phyloP scores from a whole-genome alignment of 2,113 vertebrate genomes.

The Conger conger region DNA sequence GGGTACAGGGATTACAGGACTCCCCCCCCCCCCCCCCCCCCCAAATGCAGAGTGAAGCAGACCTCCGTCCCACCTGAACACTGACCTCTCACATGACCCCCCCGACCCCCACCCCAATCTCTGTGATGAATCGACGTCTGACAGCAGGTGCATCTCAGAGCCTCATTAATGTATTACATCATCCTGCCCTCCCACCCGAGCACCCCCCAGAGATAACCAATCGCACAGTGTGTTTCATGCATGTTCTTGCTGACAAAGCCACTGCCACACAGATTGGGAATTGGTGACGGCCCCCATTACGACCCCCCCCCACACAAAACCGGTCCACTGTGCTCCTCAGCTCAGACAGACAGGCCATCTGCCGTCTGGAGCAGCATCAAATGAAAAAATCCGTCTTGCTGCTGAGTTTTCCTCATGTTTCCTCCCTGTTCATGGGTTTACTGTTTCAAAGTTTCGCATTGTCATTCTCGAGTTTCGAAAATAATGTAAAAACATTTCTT shows the following conservation, averaged over 20 bases:
- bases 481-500: too few relatives aligned
- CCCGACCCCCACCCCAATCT: constrained; percentile 32
- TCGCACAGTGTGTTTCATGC: constrained; percentile 18
- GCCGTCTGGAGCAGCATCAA: background rate
- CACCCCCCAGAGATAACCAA: constrained; percentile 18
- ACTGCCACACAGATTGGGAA: constrained; percentile 11
- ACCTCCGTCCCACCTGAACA: constrained; percentile 63
- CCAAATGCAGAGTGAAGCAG: constrained; percentile 49
- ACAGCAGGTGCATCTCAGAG: background rate
- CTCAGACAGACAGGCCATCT: background rate
- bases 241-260: constrained; percentile 30
- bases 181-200: constrained; percentile 30
- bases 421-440: too few relatives aligned
- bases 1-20: background rate
- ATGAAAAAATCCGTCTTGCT: background rate
- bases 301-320: background rate
- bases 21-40: constrained; percentile 50
- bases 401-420: background rate
- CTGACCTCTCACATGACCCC: constrained; percentile 24
- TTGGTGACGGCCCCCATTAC: background rate
- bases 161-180: background rate
- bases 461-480: too few relatives aligned
- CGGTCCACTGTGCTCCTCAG: background rate
- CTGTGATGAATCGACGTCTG: background rate
- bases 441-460: too few relatives aligned